Evolutionary conservation across 35 echinoderm and acorn worm genomes (phyloP).

Genomic region (Heliocidaris erythrogramma): DNA sequence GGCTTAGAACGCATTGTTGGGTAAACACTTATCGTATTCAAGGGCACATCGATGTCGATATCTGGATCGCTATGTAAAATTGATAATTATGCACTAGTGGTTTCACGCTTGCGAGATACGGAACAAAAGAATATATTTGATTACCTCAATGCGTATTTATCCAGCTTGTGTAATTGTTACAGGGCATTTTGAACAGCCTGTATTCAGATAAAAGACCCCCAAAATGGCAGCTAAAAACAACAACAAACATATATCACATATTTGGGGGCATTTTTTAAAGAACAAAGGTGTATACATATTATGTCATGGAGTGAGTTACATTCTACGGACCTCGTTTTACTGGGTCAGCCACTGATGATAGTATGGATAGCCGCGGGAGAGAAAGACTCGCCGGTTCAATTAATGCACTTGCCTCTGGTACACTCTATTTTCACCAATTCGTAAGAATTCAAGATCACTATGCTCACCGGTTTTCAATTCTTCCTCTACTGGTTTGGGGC

Average conservation of each 20-base stretch:
- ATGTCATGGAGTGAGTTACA: neutral
- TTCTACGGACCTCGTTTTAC: neutral
- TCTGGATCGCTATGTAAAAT: no score
- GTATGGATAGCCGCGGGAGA: neutral
- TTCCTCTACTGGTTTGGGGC: neutral
- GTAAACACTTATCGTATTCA: no score
- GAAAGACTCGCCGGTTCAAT: neutral
- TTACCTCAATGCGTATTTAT: no score
- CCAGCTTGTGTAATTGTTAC: no score
- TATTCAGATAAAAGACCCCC: no score
- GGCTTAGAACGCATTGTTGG: no score
- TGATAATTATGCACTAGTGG: no score
- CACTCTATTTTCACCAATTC: neutral
- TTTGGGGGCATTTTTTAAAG: neutral
- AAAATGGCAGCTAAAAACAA: no score
- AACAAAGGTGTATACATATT: neutral
- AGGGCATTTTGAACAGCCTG: no score
- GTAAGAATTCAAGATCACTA: neutral
- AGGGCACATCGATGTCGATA: no score
- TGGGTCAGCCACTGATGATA: neutral
- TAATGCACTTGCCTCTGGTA: slow-evolving; percentile 1
- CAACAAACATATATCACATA: neutral
- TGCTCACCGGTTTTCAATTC: neutral
- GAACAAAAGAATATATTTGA: no score
- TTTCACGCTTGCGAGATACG: no score